These are phyloP conservation scores for Graphium colonna DNA, from an alignment of 2,888 invertebrate species.

Conservation along the genomic window DNA sequence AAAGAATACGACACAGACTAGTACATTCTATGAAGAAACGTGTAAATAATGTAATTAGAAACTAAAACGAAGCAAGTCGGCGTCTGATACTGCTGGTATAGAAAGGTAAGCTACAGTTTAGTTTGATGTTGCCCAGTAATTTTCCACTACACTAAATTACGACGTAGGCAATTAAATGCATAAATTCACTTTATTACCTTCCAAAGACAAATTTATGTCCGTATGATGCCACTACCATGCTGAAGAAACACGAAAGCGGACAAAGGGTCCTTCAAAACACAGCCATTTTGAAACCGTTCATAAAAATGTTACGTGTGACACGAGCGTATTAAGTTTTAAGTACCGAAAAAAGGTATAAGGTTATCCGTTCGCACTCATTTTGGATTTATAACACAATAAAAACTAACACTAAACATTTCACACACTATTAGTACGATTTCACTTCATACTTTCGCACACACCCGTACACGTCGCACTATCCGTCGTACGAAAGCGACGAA, in stretches of 20 bases:
- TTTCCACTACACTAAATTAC: slow-evolving; percentile 58
- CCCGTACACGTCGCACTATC: slow-evolving; percentile 73
- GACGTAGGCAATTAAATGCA: slow-evolving; percentile 40
- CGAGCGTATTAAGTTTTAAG: slow-evolving; percentile 53
- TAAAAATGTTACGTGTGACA: slow-evolving; percentile 74
- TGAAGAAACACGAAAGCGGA: slow-evolving; percentile 83
- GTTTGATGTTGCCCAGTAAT: slow-evolving; percentile 65
- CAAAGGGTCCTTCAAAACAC: slow-evolving; percentile 85
- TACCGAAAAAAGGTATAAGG: slow-evolving; percentile 45
- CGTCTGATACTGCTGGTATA: slow-evolving; percentile 65
- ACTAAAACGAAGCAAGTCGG: slow-evolving; percentile 72
- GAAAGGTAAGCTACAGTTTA: slow-evolving; percentile 67
- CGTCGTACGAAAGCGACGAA: slow-evolving; percentile 68
- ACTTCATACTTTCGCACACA: slow-evolving; percentile 79
- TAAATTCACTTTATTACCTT: slow-evolving; percentile 76
- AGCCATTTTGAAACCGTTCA: slow-evolving; percentile 84
- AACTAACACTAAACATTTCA: slow-evolving; percentile 79
- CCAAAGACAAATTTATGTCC: slow-evolving; percentile 81
- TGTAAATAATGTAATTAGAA: slow-evolving; percentile 62
- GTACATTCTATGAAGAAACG: slow-evolving; percentile 42
- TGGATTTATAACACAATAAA: slow-evolving; percentile 67
- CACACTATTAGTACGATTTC: slow-evolving; percentile 77
- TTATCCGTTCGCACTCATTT: slow-evolving; percentile 78
- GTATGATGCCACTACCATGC: slow-evolving; percentile 85
- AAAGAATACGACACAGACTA: slow-evolving; percentile 34